These are phyloP conservation scores for Gallinago stenura DNA, from an alignment of 2,797 vertebrate species.

Conservation along the genomic window DNA sequence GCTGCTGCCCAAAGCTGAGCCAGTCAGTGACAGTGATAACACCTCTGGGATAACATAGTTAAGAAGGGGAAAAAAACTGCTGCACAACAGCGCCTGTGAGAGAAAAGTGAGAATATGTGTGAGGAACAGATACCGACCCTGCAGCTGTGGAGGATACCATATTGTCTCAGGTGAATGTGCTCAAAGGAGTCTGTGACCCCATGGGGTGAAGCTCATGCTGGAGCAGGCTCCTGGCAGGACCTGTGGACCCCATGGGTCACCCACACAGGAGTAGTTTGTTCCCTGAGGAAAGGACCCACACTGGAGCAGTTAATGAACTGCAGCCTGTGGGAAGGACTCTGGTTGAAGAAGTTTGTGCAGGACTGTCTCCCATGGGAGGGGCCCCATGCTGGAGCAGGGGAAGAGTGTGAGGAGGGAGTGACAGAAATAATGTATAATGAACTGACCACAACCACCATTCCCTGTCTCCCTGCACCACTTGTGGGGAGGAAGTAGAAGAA, in stretches of 20 bases:
- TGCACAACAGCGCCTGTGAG: too few species aligned
- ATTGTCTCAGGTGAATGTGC: accelerated
- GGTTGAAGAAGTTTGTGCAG: neutral
- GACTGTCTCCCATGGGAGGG: neutral
- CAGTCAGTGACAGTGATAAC: neutral
- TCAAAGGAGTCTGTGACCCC: neutral
- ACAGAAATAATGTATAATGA: neutral
- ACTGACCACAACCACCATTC: accelerated
- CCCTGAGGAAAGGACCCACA: neutral
- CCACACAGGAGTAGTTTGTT: neutral
- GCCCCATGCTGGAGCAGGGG: accelerated
- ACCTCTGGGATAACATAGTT: neutral
- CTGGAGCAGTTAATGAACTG: neutral
- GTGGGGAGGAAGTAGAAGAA: neutral
- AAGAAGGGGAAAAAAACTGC: neutral
- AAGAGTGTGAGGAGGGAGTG: neutral
- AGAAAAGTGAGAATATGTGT: neutral
- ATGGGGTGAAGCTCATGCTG: neutral
- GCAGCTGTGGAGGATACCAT: neutral
- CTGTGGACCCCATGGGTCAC: too few species aligned
- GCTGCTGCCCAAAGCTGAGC: neutral
- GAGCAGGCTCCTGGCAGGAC: neutral
- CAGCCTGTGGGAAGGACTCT: neutral
- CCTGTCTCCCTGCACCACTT: accelerated
- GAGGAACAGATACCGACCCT: neutral